These are phyloP conservation scores for Aphrophora alni DNA, from an alignment of 2,888 invertebrate species.

Conservation along the genomic window DNA sequence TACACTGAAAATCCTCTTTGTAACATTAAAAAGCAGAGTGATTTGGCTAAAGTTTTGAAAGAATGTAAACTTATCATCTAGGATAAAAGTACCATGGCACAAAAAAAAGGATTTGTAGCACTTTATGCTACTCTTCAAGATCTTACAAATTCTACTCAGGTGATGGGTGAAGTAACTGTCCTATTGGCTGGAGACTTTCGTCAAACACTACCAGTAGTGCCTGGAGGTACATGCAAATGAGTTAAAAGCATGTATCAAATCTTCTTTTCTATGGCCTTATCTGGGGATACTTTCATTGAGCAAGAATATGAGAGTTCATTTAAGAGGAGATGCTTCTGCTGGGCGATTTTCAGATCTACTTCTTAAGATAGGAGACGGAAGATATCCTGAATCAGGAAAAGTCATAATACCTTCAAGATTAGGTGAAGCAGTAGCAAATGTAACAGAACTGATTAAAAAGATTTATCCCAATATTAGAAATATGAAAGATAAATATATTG, in stretches of 20 bases:
- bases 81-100: neutral
- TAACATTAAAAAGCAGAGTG: neutral
- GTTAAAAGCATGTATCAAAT: too few species aligned
- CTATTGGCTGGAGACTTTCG: too few species aligned
- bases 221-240: constrained; percentile 22
- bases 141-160: neutral
- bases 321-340: too few species aligned
- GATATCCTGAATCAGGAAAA: neutral
- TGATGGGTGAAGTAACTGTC: neutral
- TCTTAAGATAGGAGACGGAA: too few species aligned
- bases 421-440: neutral
- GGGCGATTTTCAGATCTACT: too few species aligned
- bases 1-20: too few species aligned
- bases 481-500: too few species aligned
- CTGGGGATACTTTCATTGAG: neutral
- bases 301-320: neutral
- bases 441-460: neutral
- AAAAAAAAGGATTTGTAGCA: neutral
- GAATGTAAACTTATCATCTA: too few species aligned
- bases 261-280: neutral
- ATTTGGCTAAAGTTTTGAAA: too few species aligned
- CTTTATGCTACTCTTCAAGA: neutral
- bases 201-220: too few species aligned
- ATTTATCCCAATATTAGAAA: too few species aligned
- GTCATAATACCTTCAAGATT: neutral